Evolutionary conservation across 1,140 invertebrate species (phyloP), one percentile per base, ranked within the genome.

Genomic region (Matsumurasca onukii): DNA sequence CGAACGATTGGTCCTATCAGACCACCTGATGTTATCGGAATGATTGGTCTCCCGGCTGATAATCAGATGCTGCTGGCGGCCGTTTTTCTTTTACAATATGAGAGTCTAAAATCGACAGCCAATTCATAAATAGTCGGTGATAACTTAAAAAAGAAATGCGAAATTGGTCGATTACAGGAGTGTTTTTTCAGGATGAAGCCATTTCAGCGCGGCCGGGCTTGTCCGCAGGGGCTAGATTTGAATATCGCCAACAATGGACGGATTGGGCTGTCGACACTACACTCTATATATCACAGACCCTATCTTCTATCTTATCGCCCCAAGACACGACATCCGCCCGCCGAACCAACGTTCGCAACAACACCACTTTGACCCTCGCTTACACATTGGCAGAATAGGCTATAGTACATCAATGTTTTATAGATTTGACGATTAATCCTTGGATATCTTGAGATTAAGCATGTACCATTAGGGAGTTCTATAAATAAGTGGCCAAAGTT

Each of bases 121-220:
- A 59, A 59, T 59, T 29, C 55, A 59, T 59, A 59, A 59, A 59
- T 59, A 59, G 49, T 27, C 3, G 15, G 12, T 22, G 22, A 59
- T 59, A 59, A 59, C 30, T 59, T 59, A 5, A 9, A 27, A n/a
- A 24, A 59, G 24, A 59, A 59, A 59, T 2, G 55, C 55, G 22
- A 59, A 59, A 27, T 59, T 24, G 55, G 55, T 29, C 15, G 55
- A 59, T 59, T 27, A 22, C 55, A 59, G 30, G 30, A 59, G 55
- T 59, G 55, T 59, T 59, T 59, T 59, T 59, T 59, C 3, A 29
- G 55, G 55, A 59, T 59, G 55, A 59, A 59, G 55, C 55, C 55
- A 59, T 59, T 59, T 27, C 24, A 3, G 55, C 2, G 55, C 25
- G 55, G 55, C 30, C 55, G 55, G 15, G 22, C 9, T 9, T 25